Percentiles rank a stretch among this genome's conserved stretches.
phyloP scores from a whole-genome alignment of 2,113 vertebrate species.

The Polyodon spathula region DNA sequence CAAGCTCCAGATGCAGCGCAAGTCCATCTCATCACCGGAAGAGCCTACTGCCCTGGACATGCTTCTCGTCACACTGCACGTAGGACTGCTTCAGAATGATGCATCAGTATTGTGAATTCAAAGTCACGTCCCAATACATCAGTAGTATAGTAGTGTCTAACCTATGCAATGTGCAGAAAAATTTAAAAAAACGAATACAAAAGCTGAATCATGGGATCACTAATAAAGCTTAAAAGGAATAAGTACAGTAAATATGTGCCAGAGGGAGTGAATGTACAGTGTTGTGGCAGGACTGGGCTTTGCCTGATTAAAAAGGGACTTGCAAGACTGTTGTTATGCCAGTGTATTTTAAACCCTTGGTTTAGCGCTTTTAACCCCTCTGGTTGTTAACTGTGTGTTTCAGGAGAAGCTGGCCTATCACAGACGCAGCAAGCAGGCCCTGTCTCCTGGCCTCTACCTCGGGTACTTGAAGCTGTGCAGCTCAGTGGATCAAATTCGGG shows the following conservation, averaged over 20 bases:
- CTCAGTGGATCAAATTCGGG: slow-evolving; percentile 57
- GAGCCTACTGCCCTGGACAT: slow-evolving; percentile 75
- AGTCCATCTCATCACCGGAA: slow-evolving; percentile 72
- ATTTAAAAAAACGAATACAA: too few species aligned
- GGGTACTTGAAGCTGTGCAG: slow-evolving; percentile 62
- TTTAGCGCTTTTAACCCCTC: not conserved
- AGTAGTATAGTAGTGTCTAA: too few species aligned
- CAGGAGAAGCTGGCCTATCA: slow-evolving; percentile 57
- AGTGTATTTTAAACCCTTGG: not conserved
- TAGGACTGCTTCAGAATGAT: slow-evolving; percentile 7
- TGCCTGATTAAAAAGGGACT: not conserved
- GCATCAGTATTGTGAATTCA: not conserved
- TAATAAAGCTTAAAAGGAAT: too few species aligned
- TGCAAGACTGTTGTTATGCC: not conserved
- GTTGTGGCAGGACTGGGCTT: not conserved
- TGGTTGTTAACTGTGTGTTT: not conserved
- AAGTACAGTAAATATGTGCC: too few species aligned
- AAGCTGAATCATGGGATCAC: too few species aligned
- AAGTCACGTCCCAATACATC: too few species aligned
- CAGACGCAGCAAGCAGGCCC: slow-evolving; percentile 46
- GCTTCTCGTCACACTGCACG: slow-evolving; percentile 30
- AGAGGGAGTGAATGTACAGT: too few species aligned
- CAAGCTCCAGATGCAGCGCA: slow-evolving; percentile 76
- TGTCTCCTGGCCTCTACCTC: slow-evolving; percentile 54
- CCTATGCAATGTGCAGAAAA: too few species aligned